These are phyloP conservation scores for Glossosoma conforme DNA, from an alignment of 1,140 invertebrate species.

Conservation along the genomic window DNA sequence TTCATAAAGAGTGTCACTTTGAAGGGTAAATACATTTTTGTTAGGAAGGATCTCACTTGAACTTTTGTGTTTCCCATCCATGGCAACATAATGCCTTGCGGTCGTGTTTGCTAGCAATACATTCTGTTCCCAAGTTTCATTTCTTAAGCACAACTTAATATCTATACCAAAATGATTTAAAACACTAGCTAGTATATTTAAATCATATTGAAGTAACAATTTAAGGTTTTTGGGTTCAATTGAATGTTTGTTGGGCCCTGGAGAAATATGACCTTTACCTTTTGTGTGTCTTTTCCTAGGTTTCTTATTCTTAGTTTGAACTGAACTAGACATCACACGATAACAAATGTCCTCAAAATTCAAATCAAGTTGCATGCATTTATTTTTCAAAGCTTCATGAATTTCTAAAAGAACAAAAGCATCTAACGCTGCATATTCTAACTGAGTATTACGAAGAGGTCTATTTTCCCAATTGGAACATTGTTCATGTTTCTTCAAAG, in stretches of 20 bases:
- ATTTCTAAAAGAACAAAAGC: conserved; percentile 68
- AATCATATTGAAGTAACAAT: conserved; percentile 53
- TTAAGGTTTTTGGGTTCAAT: conserved; percentile 33
- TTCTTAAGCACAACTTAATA: conserved; percentile 49
- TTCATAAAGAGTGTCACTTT: conserved; percentile 38
- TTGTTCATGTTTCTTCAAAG: conserved; percentile 70
- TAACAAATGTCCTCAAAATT: conserved; percentile 51
- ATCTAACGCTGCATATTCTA: conserved; percentile 71
- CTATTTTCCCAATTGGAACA: conserved; percentile 77
- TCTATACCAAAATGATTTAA: conserved; percentile 63
- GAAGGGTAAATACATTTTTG: conserved; percentile 51
- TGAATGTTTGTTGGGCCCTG: conserved; percentile 7
- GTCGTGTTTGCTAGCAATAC: conserved; percentile 48
- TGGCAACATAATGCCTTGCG: conserved; percentile 51
- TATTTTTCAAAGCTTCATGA: conserved; percentile 51
- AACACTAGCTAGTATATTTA: conserved; percentile 52
- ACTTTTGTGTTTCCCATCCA: conserved; percentile 37
- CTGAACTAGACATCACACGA: conserved; percentile 39
- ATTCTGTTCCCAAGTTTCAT: conserved; percentile 48
- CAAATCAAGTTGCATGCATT: conserved; percentile 42
- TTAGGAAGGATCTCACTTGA: conserved; percentile 42
- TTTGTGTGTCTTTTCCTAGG: conserved; percentile 31
- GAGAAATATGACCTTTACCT: conserved; percentile 10
- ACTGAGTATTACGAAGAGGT: conserved; percentile 64
- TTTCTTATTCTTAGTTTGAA: conserved; percentile 35